These are phyloP conservation scores for Pristiophorus japonicus DNA, from an alignment of 2,113 vertebrate genomes.

Conservation along the genomic window DNA sequence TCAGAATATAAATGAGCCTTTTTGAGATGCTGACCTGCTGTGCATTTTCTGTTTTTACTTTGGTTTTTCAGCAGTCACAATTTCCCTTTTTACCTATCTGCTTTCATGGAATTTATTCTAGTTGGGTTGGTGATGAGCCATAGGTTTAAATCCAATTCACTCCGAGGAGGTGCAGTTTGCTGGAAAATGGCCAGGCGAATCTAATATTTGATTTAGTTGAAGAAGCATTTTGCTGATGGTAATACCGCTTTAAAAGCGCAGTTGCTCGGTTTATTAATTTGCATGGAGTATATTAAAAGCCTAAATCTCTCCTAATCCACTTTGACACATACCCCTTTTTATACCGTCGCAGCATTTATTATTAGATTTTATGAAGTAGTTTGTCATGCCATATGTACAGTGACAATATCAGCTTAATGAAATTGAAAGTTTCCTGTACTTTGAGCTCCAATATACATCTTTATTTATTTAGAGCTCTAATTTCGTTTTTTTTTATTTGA, in stretches of 20 bases:
- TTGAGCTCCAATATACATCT: neutral
- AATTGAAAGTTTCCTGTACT: conserved; percentile 20
- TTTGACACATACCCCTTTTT: conserved; percentile 20
- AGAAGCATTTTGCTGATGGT: neutral
- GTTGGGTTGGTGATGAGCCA: neutral
- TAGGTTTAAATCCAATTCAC: neutral
- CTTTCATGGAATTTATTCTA: neutral
- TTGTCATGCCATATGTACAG: neutral
- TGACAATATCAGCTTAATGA: conserved; percentile 21
- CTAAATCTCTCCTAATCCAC: conserved; percentile 33
- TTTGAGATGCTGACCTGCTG: neutral
- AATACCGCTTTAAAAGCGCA: conserved; percentile 15
- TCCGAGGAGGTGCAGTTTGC: neutral
- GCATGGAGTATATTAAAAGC: conserved; percentile 30
- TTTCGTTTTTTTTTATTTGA: neutral
- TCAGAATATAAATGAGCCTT: neutral
- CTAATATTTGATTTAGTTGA: neutral
- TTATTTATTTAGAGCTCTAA: neutral
- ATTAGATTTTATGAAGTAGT: conserved; percentile 15
- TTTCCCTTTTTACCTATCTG: neutral
- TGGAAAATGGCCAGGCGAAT: neutral
- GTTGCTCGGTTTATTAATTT: conserved; percentile 26
- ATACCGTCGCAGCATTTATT: neutral
- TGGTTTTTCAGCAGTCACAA: neutral
- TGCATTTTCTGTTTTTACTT: neutral